Base-by-base conservation (phyloP, 2,888 invertebrate genomes). In the Aphelenchoides bicaudatus region DNA sequence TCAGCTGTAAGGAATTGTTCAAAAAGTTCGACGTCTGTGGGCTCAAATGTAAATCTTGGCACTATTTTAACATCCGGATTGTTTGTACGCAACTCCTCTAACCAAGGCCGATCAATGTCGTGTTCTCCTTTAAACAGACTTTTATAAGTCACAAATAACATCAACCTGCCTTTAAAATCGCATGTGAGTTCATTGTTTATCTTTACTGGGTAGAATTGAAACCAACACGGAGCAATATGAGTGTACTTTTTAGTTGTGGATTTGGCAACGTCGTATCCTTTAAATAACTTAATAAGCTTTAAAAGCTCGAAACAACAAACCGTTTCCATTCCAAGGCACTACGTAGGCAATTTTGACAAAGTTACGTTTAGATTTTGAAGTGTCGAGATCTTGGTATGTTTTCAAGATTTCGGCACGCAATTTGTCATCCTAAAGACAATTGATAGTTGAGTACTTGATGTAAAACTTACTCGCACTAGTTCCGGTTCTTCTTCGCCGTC, bases 161-260 rank as follows among this genome's bases (percentile, higher is more conserved):
- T n/a, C n/a, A n/a, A n/a, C n/a, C n/a, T n/a, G n/a, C n/a, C n/a
- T n/a, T n/a, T n/a, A n/a, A n/a, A n/a, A n/a, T n/a, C n/a, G n/a
- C n/a, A n/a, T n/a, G n/a, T n/a, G n/a, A n/a, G n/a, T n/a, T n/a
- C n/a, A n/a, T n/a, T n/a, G n/a, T n/a, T n/a, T n/a, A n/a, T n/a
- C n/a, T n/a, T n/a, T n/a, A n/a, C n/a, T n/a, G n/a, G n/a, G n/a
- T n/a, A 53, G 13, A 93, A 82, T 82, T 92, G 90, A 29, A 94
- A 84, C 94, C 94, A 96, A 0, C 93, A 93, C 0, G 94, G 94
- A 0, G 92, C 90, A 25, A 94, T 86, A 74, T 88, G 88, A 51
- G 88, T 87, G 72, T 94, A 89, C 81, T 94, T 94, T 34, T 78
- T 71, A 39, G 87, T 88, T 84, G 92, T 92, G 55, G 84, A 85